Evolutionary conservation across 2,888 invertebrate species (phyloP).

Genomic region (Drosophila suboccidentalis): DNA sequence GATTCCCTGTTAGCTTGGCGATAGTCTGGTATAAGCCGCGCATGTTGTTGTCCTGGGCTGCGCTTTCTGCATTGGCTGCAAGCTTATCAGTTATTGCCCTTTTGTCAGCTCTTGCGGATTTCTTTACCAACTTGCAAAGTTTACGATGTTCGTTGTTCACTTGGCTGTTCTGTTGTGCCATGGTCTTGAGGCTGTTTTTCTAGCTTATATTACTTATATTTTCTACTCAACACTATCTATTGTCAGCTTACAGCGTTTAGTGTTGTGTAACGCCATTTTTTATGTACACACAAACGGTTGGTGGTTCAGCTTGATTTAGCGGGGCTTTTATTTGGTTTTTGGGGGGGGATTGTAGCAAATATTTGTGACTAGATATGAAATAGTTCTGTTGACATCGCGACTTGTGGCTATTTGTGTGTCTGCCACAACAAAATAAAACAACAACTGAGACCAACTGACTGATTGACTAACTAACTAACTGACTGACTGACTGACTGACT

Average conservation of each 20-base stretch:
- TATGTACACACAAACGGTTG: constrained; percentile 1
- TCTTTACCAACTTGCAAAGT: too few relatives aligned
- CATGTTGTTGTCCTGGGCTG: too few relatives aligned
- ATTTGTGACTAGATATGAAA: constrained; percentile 52
- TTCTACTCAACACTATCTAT: constrained; percentile 11
- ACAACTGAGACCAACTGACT: constrained; percentile 27
- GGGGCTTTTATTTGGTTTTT: constrained; percentile 26
- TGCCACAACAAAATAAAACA: constrained; percentile 14
- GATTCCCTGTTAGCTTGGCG: too few relatives aligned
- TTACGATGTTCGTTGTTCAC: too few relatives aligned
- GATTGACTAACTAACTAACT: constrained; percentile 39
- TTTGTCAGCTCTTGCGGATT: too few relatives aligned
- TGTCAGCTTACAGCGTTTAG: constrained; percentile 43
- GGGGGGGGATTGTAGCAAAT: constrained; percentile 16
- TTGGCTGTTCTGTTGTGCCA: too few relatives aligned
- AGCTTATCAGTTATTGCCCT: too few relatives aligned
- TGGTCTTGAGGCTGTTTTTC: too few relatives aligned
- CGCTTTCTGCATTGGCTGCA: too few relatives aligned
- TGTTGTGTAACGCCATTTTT: constrained; percentile 66
- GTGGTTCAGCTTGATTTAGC: constrained; percentile 35
- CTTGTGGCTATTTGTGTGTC: constrained; percentile 41
- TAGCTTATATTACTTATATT: constrained; percentile 1
- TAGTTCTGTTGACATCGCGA: constrained; percentile 39
- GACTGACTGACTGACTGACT: constrained; percentile 34
- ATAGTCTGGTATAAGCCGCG: too few relatives aligned